These are phyloP conservation scores for Geodia barretti DNA, from an alignment of 37 sponge, comb jelly and placozoan species.

Conservation along the genomic window DNA sequence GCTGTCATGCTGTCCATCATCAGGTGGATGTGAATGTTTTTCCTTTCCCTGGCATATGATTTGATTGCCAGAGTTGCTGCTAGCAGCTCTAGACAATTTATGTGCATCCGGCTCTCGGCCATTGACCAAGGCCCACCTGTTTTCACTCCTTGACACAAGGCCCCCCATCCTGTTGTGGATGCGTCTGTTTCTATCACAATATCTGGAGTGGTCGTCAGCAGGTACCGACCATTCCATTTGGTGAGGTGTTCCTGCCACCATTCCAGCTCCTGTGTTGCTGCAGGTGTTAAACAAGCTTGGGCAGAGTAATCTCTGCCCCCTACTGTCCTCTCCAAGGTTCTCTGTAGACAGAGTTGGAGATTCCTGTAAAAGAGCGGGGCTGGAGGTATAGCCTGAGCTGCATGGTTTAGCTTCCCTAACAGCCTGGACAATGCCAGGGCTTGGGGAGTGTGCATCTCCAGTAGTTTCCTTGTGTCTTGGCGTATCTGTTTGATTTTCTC, in stretches of 20 bases:
- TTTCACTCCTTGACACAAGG: constrained; percentile 16
- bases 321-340: constrained; percentile 10
- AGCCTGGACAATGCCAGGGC: constrained; percentile 22
- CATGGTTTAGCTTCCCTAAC: constrained; percentile 25
- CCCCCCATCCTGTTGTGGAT: constrained; percentile 53
- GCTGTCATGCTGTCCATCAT: constrained; percentile 44
- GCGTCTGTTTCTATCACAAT: constrained; percentile 42
- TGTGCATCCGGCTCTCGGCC: constrained; percentile 36
- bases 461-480: constrained; percentile 8
- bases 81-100: constrained; percentile 64
- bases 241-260: constrained; percentile 36
- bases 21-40: constrained; percentile 5
- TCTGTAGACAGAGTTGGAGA: constrained; percentile 15
- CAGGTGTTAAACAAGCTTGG: neutral
- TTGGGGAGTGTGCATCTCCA: neutral
- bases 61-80: constrained; percentile 49
- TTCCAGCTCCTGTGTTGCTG: constrained; percentile 17
- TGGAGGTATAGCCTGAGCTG: constrained; percentile 20
- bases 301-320: constrained; percentile 10
- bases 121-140: constrained; percentile 65
- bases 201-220: neutral
- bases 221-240: constrained; percentile 31
- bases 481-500: constrained; percentile 30
- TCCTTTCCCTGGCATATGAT: constrained; percentile 28
- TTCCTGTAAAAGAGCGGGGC: constrained; percentile 43